phyloP scores from a whole-genome alignment of 2,797 vertebrate species.

The Alauda arvensis region DNA sequence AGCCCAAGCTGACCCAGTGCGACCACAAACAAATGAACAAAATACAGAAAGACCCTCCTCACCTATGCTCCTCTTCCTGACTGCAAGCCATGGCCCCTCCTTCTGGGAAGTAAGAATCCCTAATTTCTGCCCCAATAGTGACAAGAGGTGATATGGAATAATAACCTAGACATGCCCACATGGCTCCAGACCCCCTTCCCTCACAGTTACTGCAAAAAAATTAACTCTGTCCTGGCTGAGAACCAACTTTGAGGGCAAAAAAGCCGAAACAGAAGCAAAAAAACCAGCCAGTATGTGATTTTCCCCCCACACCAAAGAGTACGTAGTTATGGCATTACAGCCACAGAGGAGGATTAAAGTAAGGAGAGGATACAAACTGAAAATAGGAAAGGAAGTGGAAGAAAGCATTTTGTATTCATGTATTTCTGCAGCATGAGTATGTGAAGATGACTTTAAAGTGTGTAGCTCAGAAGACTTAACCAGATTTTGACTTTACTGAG shows the following conservation, averaged over 20 bases:
- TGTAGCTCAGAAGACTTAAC: background rate
- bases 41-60: background rate
- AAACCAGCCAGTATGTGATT: background rate
- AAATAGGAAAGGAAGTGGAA: background rate
- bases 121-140: background rate
- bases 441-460: background rate
- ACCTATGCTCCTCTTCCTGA: background rate
- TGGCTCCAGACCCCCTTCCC: background rate
- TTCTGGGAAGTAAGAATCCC: background rate
- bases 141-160: background rate
- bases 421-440: background rate
- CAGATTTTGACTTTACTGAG: background rate
- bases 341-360: background rate
- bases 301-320: background rate
- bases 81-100: rapidly evolving
- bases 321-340: background rate
- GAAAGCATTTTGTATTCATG: background rate
- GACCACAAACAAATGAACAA: background rate
- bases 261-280: background rate
- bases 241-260: background rate
- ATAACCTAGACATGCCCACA: background rate
- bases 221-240: background rate
- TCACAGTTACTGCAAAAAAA: background rate
- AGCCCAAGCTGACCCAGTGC: rapidly evolving
- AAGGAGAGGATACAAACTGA: background rate